These are phyloP conservation scores for Drosophila watanabei DNA, from an alignment of 1,140 invertebrate species.

Conservation along the genomic window DNA sequence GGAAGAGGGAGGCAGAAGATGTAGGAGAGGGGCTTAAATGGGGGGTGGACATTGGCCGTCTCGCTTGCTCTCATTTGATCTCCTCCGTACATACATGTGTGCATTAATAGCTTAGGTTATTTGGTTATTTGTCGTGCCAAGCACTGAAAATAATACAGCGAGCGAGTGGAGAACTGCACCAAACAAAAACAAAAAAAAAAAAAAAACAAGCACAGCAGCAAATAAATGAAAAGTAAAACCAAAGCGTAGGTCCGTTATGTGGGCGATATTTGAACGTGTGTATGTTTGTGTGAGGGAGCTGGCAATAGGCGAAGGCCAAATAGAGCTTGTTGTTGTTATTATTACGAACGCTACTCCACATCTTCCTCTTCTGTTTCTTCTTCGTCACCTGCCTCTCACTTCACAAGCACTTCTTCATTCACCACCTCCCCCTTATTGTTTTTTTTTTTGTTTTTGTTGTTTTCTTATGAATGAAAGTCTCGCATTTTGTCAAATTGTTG, in stretches of 20 bases:
- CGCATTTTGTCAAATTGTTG: constrained; percentile 1
- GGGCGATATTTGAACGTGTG: constrained; percentile 18
- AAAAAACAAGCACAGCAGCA: constrained; percentile 5
- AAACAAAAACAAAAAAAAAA: constrained; percentile 5
- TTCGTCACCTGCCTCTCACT: constrained; percentile 9
- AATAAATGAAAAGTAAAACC: constrained; percentile 36
- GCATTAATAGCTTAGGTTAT: constrained; percentile 53
- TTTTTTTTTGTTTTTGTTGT: constrained; percentile 12
- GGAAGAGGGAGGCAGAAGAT: not conserved
- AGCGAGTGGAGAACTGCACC: constrained; percentile 36
- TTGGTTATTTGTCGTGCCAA: constrained; percentile 45
- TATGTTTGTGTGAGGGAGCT: constrained; percentile 27
- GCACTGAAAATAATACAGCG: constrained; percentile 32
- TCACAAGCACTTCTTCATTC: constrained; percentile 2
- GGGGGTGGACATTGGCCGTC: constrained; percentile 43
- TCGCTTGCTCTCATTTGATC: constrained; percentile 13
- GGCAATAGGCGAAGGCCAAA: constrained; percentile 48
- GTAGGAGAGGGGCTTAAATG: constrained; percentile 21
- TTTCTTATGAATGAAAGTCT: constrained; percentile 46
- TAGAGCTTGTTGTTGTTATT: constrained; percentile 37
- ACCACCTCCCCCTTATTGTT: constrained; percentile 6
- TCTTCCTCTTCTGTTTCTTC: not conserved
- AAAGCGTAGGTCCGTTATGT: constrained; percentile 31
- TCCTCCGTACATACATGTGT: constrained; percentile 15
- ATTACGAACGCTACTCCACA: constrained; percentile 18